Base-by-base conservation (phyloP, 2,113 vertebrate genomes). In the Tauraco erythrolophus region DNA sequence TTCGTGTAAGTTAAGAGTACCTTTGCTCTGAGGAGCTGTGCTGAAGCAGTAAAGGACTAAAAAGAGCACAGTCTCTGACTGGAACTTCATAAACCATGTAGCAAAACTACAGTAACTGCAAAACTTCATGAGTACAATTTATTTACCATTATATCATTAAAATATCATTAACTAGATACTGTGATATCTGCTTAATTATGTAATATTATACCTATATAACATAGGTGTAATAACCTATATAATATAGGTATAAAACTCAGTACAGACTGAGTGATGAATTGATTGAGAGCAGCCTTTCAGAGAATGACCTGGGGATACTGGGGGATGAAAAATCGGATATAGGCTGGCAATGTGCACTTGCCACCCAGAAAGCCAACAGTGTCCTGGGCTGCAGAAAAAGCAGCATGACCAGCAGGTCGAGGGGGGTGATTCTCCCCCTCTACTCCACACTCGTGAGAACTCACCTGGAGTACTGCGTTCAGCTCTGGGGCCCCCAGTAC, bases 361-460 rank as follows among this genome's bases (percentile, higher is more conserved):
- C 37, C 68, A 53, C 46, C 46, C 39, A 54, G 39, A 53, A 53
- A 8, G 27, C 45, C 15, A 50, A 6, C 6, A 0, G 1, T 21
- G 23, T 53, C 46, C 46, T 68, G 37, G 21, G 19, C 70, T 68
- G 61, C 28, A n/a, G 39, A 13, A 64, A 14, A 51, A 58, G 37
- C 14, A 53, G 23, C 0, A 1, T 37, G 27, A 11, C 21, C 31
- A 58, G 60, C 31, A 51, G 33, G 23, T 28, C 2, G 0, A n/a
- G 45, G 45, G 37, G 68, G 37, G 37, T 22, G 45, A 53, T 82
- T 82, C 51, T 74, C 4, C 14, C 25, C 22, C 33, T 74, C 51
- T 74, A 10, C 30, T 60, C 54, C 3, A 4, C 10, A 7, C 43
- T 74, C 0, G 5, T 66, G 35, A 65, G 37, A 66, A 31, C 18